Conservation (phyloP, 2,113 vertebrate species). For the Oryzias curvinotus region DNA sequence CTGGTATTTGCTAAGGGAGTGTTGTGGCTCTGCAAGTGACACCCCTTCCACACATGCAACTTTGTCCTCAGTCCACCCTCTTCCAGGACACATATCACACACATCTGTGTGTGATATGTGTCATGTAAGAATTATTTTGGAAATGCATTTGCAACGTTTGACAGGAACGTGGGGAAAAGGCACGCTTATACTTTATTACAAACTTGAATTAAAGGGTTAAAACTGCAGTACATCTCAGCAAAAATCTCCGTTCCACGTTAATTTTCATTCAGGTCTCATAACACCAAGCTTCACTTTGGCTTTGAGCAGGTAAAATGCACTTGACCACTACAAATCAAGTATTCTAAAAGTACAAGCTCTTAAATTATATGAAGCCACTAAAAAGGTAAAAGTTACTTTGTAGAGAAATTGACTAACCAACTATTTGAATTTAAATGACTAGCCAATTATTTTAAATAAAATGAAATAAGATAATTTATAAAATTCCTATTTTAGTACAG, state of each 20-base stretch:
- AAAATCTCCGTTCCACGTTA: background rate
- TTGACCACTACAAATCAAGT: no score
- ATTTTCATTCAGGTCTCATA: background rate
- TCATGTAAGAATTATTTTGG: slow-evolving; percentile 8
- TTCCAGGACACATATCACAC: slow-evolving; percentile 34
- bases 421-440: no score
- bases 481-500: no score
- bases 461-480: no score
- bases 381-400: no score
- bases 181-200: background rate
- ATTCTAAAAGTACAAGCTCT: no score
- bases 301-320: background rate
- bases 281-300: background rate
- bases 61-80: slow-evolving; percentile 45
- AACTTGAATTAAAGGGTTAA: background rate
- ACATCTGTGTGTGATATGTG: no score
- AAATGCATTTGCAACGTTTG: slow-evolving; percentile 6
- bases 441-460: no score
- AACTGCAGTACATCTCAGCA: background rate
- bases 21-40: slow-evolving; percentile 58
- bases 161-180: background rate
- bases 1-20: slow-evolving; percentile 57
- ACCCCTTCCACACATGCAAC: slow-evolving; percentile 6
- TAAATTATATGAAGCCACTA: no score
- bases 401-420: no score